Conservation (phyloP, 2,113 vertebrate species). For the Cryptomyrus ogoouensis region DNA sequence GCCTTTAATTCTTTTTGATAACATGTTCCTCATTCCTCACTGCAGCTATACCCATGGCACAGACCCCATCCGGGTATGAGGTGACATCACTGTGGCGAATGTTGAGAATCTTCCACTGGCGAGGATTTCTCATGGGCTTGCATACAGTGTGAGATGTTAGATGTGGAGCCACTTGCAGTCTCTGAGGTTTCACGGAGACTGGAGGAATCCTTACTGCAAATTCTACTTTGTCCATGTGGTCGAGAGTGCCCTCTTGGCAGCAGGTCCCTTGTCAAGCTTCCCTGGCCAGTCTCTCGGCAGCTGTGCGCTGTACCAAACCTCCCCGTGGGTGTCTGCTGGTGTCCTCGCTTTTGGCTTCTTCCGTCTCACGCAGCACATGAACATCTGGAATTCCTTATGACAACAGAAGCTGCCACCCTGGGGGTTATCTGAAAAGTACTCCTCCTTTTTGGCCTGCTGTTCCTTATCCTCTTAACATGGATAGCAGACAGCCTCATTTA, state of each 20-base stretch:
- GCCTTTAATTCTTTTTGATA: slow-evolving; percentile 8
- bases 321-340: neutral
- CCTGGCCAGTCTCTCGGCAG: neutral
- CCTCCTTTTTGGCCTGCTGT: neutral
- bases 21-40: neutral
- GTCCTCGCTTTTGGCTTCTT: neutral
- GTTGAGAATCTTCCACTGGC: slow-evolving; percentile 16
- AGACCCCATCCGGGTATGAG: slow-evolving; percentile 7
- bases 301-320: neutral
- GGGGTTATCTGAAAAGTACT: slow-evolving; percentile 1
- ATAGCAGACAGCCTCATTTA: neutral
- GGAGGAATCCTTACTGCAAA: neutral
- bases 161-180: slow-evolving; percentile 21
- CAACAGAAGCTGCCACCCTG: slow-evolving; percentile 7
- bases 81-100: slow-evolving; percentile 16
- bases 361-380: neutral
- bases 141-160: slow-evolving; percentile 16
- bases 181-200: slow-evolving; percentile 7
- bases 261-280: slow-evolving; percentile 41
- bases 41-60: neutral
- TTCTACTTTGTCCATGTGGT: slow-evolving; percentile 28
- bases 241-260: slow-evolving; percentile 35
- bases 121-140: slow-evolving; percentile 17
- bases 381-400: slow-evolving; percentile 11
- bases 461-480: slow-evolving; percentile 2